Base-by-base conservation (phyloP, 2,888 invertebrate genomes). In the Philonicus albiceps region DNA sequence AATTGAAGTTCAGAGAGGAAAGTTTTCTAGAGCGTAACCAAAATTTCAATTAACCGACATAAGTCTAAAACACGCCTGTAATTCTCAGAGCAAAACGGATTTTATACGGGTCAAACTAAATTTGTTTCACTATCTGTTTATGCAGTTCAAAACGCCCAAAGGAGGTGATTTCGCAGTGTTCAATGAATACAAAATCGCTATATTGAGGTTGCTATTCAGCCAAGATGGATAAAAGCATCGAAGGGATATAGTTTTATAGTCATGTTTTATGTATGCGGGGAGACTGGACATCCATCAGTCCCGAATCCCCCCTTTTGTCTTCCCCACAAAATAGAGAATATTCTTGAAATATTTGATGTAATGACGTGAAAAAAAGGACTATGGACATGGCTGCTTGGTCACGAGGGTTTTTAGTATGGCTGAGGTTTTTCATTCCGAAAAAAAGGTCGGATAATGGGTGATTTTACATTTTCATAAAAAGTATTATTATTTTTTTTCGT, bases 141-240 rank as follows among this genome's bases (percentile, higher is more conserved):
- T 74, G 34, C 74, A 74, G 37, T 74, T 37, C 74, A 34, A 19
- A 74, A 74, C 31, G 27, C 31, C 31, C 37, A n/a, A 34, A 74
- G 74, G 37, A 74, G 37, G 74, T 74, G 37, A 34, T 55, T 64
- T 30, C 49, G 31, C 34, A 81, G 53, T 81, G 81, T 55, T 55
- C 81, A 81, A 81, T 81, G 81, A 81, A 81, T 81, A 64, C 81
- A 81, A 81, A 81, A 55, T 81, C 81, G 55, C 31, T 55, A 80
- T 53, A 53, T 80, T 27, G 40, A n/a, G 80, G 80, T 49, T 49
- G 30, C 80, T 16, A 53, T 80, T 80, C 30, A 53, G 19, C 6
- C 1, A 27, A 80, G 31, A 27, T 6, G 53, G 30, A 53, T 27
- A 49, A 7, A 4, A 49, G 76, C 40, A 53, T 49, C 31, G 49